Evolutionary conservation across 2,888 invertebrate genomes (phyloP).

Genomic region (Podabrus alpinus): DNA sequence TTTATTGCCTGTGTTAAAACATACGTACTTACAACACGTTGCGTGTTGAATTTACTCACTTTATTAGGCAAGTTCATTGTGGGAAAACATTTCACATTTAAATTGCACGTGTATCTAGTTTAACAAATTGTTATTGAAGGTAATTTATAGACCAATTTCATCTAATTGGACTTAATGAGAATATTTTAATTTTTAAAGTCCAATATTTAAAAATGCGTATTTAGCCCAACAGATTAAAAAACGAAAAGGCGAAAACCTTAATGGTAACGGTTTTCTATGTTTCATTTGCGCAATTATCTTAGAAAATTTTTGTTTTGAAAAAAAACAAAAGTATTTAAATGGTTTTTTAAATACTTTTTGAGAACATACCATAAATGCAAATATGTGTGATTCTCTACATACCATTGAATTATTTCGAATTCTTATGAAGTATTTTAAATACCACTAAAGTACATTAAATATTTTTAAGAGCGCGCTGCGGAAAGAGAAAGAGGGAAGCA

Average conservation of each 20-base stretch:
- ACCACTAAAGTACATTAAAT: too few relatives aligned
- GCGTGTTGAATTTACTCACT: slow-evolving; percentile 36
- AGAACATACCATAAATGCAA: too few relatives aligned
- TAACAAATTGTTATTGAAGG: slow-evolving; percentile 25
- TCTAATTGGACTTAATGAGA: slow-evolving; percentile 5
- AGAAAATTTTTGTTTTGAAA: too few relatives aligned
- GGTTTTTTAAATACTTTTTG: too few relatives aligned
- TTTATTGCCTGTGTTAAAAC: slow-evolving; percentile 46
- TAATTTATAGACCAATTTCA: slow-evolving; percentile 24
- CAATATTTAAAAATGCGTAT: background rate
- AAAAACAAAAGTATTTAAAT: too few relatives aligned
- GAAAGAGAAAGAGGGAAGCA: too few relatives aligned
- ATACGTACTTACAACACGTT: slow-evolving; percentile 35
- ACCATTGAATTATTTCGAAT: too few relatives aligned
- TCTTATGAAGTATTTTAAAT: too few relatives aligned
- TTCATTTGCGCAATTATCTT: background rate
- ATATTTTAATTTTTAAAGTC: background rate
- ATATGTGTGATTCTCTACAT: too few relatives aligned
- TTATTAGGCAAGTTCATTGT: slow-evolving; percentile 37
- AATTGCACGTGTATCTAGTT: slow-evolving; percentile 33
- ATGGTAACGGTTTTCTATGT: background rate
- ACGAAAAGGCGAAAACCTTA: background rate
- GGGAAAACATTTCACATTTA: slow-evolving; percentile 35
- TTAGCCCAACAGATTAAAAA: background rate
- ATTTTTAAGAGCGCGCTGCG: too few relatives aligned